A percentile compares a stretch with the other conserved stretches of the same genome.
phyloP scores from a whole-genome alignment of 2,797 vertebrate species.

The Falco cherrug region DNA sequence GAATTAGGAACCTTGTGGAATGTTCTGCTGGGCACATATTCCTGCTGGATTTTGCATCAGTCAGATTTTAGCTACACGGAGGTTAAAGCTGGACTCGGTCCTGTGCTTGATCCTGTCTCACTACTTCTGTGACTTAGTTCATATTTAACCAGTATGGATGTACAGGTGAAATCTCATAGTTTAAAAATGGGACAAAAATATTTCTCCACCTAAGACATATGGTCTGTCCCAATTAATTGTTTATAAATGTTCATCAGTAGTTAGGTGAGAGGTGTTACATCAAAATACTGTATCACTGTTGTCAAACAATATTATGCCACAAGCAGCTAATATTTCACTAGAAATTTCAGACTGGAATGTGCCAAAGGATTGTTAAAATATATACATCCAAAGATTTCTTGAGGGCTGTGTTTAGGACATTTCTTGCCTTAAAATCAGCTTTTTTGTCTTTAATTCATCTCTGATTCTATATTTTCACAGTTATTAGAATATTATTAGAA shows the following conservation, averaged over 20 bases:
- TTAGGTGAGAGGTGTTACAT: neutral
- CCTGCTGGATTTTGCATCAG: fast-evolving
- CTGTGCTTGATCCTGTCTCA: neutral
- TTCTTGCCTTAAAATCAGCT: neutral
- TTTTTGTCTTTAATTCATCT: neutral
- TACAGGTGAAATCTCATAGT: neutral
- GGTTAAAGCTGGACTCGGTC: neutral
- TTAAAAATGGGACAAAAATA: neutral
- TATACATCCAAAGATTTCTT: neutral
- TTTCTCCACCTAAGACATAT: neutral
- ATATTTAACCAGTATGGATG: neutral
- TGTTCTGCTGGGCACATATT: neutral
- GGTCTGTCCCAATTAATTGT: neutral
- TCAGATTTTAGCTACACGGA: neutral
- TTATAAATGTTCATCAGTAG: neutral
- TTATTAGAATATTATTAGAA: neutral
- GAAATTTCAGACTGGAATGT: neutral
- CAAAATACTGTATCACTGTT: fast-evolving
- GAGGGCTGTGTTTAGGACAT: neutral
- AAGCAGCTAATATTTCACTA: neutral
- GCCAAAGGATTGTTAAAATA: neutral
- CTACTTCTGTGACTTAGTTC: neutral
- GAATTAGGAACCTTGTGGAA: neutral
- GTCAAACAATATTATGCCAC: neutral
- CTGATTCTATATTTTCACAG: neutral